Evolutionary conservation across 2,888 invertebrate species (phyloP).

Genomic region (Beris morrisii): DNA sequence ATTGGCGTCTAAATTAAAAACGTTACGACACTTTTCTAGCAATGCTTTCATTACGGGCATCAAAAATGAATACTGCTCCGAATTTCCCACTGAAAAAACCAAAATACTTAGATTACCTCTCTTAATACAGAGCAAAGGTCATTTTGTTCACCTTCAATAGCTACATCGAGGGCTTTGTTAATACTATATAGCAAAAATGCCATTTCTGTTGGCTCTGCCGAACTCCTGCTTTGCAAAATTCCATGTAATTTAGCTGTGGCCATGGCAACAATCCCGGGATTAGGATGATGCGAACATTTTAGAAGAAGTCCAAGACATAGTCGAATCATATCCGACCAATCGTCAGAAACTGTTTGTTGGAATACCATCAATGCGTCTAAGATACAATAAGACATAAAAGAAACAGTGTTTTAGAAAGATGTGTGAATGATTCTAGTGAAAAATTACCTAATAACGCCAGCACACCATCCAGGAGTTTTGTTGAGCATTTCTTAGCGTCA

Average conservation of each 20-base stretch:
- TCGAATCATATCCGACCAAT: slow-evolving; percentile 63
- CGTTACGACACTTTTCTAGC: slow-evolving; percentile 58
- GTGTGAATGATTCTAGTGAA: not conserved
- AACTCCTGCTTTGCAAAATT: slow-evolving; percentile 61
- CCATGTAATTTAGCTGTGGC: slow-evolving; percentile 64
- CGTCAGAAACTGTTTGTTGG: slow-evolving; percentile 58
- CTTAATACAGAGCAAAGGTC: not conserved
- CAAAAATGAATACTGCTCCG: slow-evolving; percentile 64
- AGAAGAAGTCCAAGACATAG: slow-evolving; percentile 57
- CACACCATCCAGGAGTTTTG: slow-evolving; percentile 61
- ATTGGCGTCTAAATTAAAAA: slow-evolving; percentile 52
- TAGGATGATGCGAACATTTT: slow-evolving; percentile 57
- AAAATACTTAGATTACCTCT: not conserved
- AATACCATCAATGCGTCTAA: slow-evolving; percentile 61
- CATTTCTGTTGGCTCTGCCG: slow-evolving; percentile 60
- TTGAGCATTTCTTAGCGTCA: slow-evolving; percentile 58
- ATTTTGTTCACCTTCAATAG: slow-evolving; percentile 54
- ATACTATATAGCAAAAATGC: slow-evolving; percentile 59
- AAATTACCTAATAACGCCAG: slow-evolving; percentile 55
- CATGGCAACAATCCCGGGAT: slow-evolving; percentile 62
- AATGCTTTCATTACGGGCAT: slow-evolving; percentile 66
- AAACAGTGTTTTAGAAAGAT: not conserved
- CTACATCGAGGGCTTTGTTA: slow-evolving; percentile 56
- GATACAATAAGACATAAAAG: slow-evolving; percentile 1
- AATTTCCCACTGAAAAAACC: slow-evolving; percentile 53